Evolutionary conservation across 2,888 invertebrate genomes (phyloP).

Genomic region (Eupithecia subumbrata): DNA sequence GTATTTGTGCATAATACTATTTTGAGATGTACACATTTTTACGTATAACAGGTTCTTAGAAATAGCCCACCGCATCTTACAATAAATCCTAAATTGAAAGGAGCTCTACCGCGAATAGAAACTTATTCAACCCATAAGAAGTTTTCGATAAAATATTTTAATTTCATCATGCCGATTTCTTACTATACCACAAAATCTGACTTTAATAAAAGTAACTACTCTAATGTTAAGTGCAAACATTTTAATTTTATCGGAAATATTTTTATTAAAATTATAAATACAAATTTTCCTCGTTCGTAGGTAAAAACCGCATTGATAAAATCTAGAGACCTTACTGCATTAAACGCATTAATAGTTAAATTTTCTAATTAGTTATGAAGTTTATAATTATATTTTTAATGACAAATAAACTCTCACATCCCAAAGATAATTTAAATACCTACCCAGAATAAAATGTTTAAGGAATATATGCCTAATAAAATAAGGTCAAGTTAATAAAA

Average conservation of each 20-base stretch:
- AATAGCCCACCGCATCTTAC: neutral
- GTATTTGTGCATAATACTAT: neutral
- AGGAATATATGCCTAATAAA: neutral
- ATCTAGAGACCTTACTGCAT: too few species aligned
- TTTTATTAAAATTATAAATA: neutral
- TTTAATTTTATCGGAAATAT: neutral
- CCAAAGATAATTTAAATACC: neutral
- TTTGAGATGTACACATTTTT: neutral
- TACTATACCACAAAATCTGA: too few species aligned
- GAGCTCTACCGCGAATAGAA: neutral
- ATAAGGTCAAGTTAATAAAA: neutral
- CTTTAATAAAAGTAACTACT: neutral
- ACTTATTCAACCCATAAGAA: neutral
- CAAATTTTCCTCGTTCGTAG: neutral
- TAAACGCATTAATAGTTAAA: too few species aligned
- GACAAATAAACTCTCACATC: neutral
- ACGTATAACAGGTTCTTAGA: neutral
- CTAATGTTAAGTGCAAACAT: neutral
- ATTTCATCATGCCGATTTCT: neutral
- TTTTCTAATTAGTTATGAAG: neutral
- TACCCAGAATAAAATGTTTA: neutral
- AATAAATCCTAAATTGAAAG: neutral
- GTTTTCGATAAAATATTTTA: neutral
- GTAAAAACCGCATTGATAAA: neutral
- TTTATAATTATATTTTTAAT: neutral